Conservation (phyloP, 2,888 invertebrate species). For the Dusona sp. region DNA sequence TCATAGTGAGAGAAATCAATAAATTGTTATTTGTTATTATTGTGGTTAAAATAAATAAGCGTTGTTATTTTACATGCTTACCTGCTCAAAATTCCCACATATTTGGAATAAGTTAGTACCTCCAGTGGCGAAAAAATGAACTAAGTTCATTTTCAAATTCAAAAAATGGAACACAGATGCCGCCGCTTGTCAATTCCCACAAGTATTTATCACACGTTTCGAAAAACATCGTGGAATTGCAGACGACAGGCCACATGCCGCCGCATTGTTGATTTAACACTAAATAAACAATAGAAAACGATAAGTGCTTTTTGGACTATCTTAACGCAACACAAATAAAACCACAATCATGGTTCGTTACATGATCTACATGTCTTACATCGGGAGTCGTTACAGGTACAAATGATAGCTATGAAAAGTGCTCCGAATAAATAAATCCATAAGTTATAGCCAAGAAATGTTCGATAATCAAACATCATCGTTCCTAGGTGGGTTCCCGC, state of each 20-base stretch:
- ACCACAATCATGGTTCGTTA: conserved; percentile 87
- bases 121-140: too few species aligned
- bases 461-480: neutral
- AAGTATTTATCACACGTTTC: neutral
- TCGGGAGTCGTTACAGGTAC: conserved; percentile 92
- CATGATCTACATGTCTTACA: conserved; percentile 90
- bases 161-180: neutral
- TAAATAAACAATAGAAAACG: neutral
- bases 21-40: too few species aligned
- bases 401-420: conserved; percentile 31
- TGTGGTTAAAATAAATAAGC: too few species aligned
- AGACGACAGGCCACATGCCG: neutral
- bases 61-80: too few species aligned
- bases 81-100: too few species aligned
- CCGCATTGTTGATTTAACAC: neutral
- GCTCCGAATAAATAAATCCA: neutral
- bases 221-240: neutral
- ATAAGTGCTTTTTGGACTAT: neutral
- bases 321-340: neutral
- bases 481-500: conserved; percentile 8
- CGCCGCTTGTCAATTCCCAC: neutral
- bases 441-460: neutral
- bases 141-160: neutral
- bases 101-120: too few species aligned
- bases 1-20: too few species aligned